Evolutionary conservation across 2,797 vertebrate species (phyloP), one percentile per base, ranked within the genome.

Genomic region (Octomys mimax): DNA sequence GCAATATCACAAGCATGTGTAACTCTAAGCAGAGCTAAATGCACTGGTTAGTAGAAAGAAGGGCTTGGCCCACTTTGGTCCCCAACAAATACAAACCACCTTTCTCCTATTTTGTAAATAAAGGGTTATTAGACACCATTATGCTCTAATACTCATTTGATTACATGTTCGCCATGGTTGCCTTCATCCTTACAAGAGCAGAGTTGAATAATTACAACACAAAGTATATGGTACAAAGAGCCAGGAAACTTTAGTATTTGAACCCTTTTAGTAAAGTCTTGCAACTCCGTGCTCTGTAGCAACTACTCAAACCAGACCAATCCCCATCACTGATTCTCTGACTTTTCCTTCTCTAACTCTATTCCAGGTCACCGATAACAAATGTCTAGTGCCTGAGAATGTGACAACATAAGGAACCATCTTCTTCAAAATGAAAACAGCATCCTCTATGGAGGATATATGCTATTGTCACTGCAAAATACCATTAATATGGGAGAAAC

Each of bases 1-100:
- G 84, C 95, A 97, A 71, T 62, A 77, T 80, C 62, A 68, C 42
- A 95, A 94, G 79, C 26, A 1, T 86, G 66, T 85, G 12, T n/a
- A 73, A 57, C 59, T 22, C 0, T 79, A 42, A 87, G 36, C 62
- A 18, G 88, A 82, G 5, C 75, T 88, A 89, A 91, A 39, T 36
- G 21, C 21, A 42, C 24, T 57, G 36, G 91, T 86, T 79, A 61
- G 24, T 81, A 54, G 75, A 46, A 6, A 18, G 16, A 2, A 62
- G 2, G 28, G 8, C 0, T 84, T 46, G 24, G 9, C 64, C 36
- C 24, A 49, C 22, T 71, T 7, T n/a, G 7, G 19, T 52, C 52
- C 24, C 18, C 19, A 21, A 71, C 24, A 84, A 80, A 33, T 12
- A 46, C 6, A 52, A 36, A 28, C 33, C 0, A 5, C 13, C 42